These are phyloP conservation scores for Andrena marginata DNA, from an alignment of 2,888 invertebrate genomes.

Conservation along the genomic window DNA sequence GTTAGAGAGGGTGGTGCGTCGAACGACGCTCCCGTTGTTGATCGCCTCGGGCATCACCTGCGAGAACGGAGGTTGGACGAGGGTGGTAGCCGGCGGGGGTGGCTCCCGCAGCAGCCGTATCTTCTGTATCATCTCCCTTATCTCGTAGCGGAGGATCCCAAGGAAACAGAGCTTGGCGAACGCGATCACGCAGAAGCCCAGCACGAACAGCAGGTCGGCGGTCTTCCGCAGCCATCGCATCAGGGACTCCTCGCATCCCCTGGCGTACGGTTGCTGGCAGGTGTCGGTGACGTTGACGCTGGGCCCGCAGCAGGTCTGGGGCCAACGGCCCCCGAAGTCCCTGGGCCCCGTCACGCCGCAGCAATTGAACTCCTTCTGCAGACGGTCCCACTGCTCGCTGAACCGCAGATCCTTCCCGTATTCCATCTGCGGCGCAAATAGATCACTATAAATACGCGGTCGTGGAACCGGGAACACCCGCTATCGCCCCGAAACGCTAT, in stretches of 20 bases:
- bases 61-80: slow-evolving; percentile 79
- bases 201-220: slow-evolving; percentile 92
- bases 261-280: slow-evolving; percentile 78
- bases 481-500: slow-evolving; percentile 24
- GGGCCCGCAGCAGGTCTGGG: slow-evolving; percentile 80
- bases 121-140: slow-evolving; percentile 96
- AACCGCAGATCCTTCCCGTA: slow-evolving; percentile 91
- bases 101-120: slow-evolving; percentile 90
- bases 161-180: slow-evolving; percentile 96
- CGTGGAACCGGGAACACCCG: slow-evolving; percentile 32
- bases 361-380: slow-evolving; percentile 91
- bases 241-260: slow-evolving; percentile 91
- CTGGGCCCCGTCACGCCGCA: slow-evolving; percentile 91
- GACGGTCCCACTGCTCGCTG: slow-evolving; percentile 91
- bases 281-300: slow-evolving; percentile 73
- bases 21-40: slow-evolving; percentile 77
- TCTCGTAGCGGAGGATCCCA: slow-evolving; percentile 94
- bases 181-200: slow-evolving; percentile 95
- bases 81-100: slow-evolving; percentile 78
- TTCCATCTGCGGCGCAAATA: slow-evolving; percentile 86
- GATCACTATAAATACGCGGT: slow-evolving; percentile 26
- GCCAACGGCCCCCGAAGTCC: slow-evolving; percentile 80
- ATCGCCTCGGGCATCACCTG: slow-evolving; percentile 76
- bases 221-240: slow-evolving; percentile 91
- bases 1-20: slow-evolving; percentile 77